Evolutionary conservation across 1,140 invertebrate genomes (phyloP).

Genomic region (Atta colombica): DNA sequence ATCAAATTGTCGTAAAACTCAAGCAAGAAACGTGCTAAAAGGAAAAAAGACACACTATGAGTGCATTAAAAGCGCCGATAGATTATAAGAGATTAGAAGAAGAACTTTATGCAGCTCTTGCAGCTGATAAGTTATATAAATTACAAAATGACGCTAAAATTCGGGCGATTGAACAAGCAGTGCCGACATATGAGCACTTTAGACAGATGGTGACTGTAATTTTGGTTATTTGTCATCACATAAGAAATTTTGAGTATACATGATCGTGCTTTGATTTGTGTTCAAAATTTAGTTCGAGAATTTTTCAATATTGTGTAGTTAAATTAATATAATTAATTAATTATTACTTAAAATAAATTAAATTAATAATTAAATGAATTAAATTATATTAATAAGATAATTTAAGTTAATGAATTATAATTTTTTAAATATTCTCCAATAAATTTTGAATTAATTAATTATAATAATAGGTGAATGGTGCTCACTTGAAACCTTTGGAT

Average conservation of each 20-base stretch:
- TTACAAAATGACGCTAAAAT: conserved; percentile 89
- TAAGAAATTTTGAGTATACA: not conserved
- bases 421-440: not conserved
- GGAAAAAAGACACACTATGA: conserved; percentile 35
- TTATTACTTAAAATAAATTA: not conserved
- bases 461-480: conserved; percentile 81
- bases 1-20: not conserved
- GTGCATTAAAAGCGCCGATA: conserved; percentile 76
- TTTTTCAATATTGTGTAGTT: not conserved
- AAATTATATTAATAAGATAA: not conserved
- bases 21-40: no score
- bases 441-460: conserved; percentile 3
- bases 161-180: conserved; percentile 87
- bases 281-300: not conserved
- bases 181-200: conserved; percentile 88
- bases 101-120: conserved; percentile 83
- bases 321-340: not conserved
- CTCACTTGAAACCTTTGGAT: conserved; percentile 82
- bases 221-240: not conserved
- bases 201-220: conserved; percentile 82
- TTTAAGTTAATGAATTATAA: not conserved
- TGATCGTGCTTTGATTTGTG: not conserved
- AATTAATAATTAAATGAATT: not conserved
- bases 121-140: conserved; percentile 87
- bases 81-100: conserved; percentile 82